phyloP scores from a whole-genome alignment of 1,140 invertebrate species.

The Apis laboriosa region DNA sequence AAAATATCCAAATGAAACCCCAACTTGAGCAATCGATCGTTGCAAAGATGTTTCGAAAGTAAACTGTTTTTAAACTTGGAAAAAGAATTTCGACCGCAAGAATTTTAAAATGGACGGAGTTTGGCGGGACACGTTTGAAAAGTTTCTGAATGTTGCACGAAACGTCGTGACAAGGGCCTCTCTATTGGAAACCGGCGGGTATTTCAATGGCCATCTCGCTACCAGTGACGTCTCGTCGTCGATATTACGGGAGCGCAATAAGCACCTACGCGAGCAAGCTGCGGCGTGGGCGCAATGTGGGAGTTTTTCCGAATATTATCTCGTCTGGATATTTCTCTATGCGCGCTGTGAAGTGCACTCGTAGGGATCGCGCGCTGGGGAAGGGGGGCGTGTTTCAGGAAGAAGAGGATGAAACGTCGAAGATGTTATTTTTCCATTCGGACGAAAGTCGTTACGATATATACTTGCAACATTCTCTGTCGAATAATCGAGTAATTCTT shows the following conservation, averaged over 20 bases:
- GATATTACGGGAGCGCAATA: slow-evolving; percentile 53
- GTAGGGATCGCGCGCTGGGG: slow-evolving; percentile 1
- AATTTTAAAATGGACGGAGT: not conserved
- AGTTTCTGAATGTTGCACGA: slow-evolving; percentile 21
- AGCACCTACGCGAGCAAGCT: slow-evolving; percentile 32
- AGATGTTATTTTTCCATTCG: slow-evolving; percentile 31
- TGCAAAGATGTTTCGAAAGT: not conserved
- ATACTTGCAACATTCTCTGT: too few species aligned
- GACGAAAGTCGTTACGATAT: not conserved
- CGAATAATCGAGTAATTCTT: not conserved
- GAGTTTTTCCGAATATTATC: slow-evolving; percentile 33
- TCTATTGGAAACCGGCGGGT: not conserved
- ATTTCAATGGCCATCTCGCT: slow-evolving; percentile 30
- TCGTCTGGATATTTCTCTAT: slow-evolving; percentile 23
- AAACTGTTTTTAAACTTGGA: too few species aligned
- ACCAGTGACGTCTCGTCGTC: slow-evolving; percentile 10
- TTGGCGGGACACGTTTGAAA: not conserved
- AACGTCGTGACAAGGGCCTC: not conserved
- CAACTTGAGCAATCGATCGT: not conserved
- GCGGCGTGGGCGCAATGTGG: slow-evolving; percentile 33
- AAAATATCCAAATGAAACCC: too few species aligned
- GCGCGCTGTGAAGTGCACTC: slow-evolving; percentile 11
- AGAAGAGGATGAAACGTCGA: slow-evolving; percentile 18
- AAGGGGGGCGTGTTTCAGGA: slow-evolving; percentile 3
- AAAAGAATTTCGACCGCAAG: too few species aligned